Conservation (phyloP, 2,888 invertebrate genomes). For the Formica aserva region DNA sequence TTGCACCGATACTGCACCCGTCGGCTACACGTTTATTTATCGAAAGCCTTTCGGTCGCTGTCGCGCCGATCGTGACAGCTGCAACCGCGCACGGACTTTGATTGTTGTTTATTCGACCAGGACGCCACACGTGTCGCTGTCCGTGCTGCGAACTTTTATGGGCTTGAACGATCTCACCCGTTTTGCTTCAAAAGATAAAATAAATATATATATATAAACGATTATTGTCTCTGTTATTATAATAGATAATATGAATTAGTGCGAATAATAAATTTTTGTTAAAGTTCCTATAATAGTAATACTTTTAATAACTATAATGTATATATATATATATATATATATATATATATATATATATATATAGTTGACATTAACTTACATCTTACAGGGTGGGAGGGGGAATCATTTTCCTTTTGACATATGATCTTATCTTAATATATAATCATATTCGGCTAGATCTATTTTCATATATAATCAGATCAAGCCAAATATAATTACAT, state of each 20-base stretch:
- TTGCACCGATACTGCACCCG: slow-evolving; percentile 42
- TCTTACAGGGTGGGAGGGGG: too few species aligned
- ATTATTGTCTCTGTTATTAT: background rate
- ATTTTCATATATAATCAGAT: too few species aligned
- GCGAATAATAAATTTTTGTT: background rate
- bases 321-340: too few species aligned
- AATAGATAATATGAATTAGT: background rate
- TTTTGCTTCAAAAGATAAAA: background rate
- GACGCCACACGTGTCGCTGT: slow-evolving; percentile 34
- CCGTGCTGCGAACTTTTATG: slow-evolving; percentile 27
- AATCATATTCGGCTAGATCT: too few species aligned
- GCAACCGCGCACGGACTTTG: slow-evolving; percentile 44
- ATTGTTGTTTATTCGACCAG: slow-evolving; percentile 64
- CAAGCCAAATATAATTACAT: too few species aligned
- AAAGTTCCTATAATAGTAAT: background rate
- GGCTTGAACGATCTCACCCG: background rate
- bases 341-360: too few species aligned
- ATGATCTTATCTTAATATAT: too few species aligned
- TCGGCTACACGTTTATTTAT: slow-evolving; percentile 63
- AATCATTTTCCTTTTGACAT: too few species aligned
- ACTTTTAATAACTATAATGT: background rate
- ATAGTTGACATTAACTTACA: too few species aligned
- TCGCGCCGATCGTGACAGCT: slow-evolving; percentile 45
- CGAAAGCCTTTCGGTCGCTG: slow-evolving; percentile 29
- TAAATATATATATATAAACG: background rate